Evolutionary conservation across 2,797 vertebrate genomes (phyloP).

Genomic region (Numenius phaeopus): DNA sequence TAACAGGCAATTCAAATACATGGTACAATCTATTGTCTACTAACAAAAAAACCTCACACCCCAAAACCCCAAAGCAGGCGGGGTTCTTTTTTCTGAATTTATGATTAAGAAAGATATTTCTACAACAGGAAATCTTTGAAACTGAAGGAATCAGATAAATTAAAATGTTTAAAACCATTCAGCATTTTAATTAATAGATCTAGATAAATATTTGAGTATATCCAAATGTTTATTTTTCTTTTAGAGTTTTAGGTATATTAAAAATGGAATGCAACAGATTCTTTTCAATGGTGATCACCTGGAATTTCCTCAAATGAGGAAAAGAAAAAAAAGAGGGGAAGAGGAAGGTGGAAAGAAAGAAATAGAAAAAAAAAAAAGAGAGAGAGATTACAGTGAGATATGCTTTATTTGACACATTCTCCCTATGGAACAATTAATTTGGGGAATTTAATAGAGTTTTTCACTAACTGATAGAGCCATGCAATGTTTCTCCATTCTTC

Average conservation of each 20-base stretch:
- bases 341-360: neutral
- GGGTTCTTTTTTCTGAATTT: neutral
- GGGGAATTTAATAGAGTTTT: conserved; percentile 75
- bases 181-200: conserved; percentile 39
- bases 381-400: conserved; percentile 31
- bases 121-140: neutral
- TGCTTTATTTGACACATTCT: conserved; percentile 73
- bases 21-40: neutral
- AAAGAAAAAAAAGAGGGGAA: neutral
- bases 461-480: conserved; percentile 71
- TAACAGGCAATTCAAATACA: neutral
- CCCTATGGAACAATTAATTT: conserved; percentile 78
- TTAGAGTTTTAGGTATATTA: conserved; percentile 28
- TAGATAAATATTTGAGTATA: conserved; percentile 58
- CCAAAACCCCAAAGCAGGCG: rapidly evolving
- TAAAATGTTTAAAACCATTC: neutral
- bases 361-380: neutral
- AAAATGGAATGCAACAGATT: conserved; percentile 15
- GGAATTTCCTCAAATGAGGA: conserved; percentile 26
- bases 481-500: conserved; percentile 70
- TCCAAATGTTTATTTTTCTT: conserved; percentile 40
- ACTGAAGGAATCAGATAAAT: neutral
- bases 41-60: neutral
- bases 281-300: conserved; percentile 15
- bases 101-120: neutral